Percentiles rank a stretch among this genome's conserved stretches.
phyloP scores from a whole-genome alignment of 2,113 vertebrate species.

The Smithornis capensis region DNA sequence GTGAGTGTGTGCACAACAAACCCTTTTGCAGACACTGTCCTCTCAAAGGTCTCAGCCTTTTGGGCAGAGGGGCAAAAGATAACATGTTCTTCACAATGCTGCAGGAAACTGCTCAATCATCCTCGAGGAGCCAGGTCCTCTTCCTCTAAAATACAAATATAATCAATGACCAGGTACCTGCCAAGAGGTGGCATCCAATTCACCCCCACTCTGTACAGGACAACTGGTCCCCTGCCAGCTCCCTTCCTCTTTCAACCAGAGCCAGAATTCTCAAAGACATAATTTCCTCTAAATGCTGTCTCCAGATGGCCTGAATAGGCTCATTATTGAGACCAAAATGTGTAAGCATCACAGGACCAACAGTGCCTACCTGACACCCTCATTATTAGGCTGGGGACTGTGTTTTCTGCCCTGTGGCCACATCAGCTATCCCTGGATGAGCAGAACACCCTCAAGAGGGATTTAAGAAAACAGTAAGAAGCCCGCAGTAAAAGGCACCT shows the following conservation, averaged over 20 bases:
- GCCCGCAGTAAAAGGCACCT: background rate
- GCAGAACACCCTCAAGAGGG: background rate
- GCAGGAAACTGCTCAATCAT: background rate
- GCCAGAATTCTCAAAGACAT: background rate
- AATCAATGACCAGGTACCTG: background rate
- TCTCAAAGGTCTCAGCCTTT: background rate
- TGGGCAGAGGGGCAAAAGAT: background rate
- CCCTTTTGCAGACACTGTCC: background rate
- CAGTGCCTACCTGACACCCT: background rate
- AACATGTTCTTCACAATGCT: background rate
- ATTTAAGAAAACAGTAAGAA: background rate
- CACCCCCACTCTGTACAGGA: background rate
- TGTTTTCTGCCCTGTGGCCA: background rate
- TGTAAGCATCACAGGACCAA: background rate
- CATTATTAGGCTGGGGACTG: fast-evolving
- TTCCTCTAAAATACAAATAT: no score
- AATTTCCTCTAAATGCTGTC: background rate
- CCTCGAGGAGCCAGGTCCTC: background rate
- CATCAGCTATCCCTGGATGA: background rate
- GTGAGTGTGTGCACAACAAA: background rate
- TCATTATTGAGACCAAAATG: background rate
- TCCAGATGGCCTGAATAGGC: background rate
- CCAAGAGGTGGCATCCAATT: background rate
- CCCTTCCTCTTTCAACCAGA: background rate
- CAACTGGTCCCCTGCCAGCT: background rate